Percentiles rank a stretch among this genome's conserved stretches.
Evolutionary conservation across 2,797 vertebrate species (phyloP).

Genomic region (Enteromius trimaculatus): DNA sequence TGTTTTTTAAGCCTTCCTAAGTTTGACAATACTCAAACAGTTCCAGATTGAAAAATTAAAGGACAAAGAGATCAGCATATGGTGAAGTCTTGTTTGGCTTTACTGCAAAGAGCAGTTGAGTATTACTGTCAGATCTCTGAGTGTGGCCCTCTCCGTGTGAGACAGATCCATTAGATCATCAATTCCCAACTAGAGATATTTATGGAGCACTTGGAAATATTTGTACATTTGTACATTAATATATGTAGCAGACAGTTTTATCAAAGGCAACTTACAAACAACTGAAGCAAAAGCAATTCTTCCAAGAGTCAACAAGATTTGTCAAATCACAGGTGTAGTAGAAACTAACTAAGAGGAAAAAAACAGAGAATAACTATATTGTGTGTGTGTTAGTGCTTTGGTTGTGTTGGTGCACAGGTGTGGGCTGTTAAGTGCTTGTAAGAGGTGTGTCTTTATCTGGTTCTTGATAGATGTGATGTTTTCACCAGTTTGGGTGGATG

Average conservation of each 20-base stretch:
- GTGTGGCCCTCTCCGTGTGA: neutral
- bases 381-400: neutral
- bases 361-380: neutral
- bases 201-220: neutral
- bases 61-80: conserved; percentile 25
- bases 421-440: neutral
- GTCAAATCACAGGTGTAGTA: neutral
- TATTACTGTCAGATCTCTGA: conserved; percentile 2
- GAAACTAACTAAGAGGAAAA: neutral
- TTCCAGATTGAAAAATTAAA: conserved; percentile 40
- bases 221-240: neutral
- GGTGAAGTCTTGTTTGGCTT: conserved; percentile 57
- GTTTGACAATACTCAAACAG: conserved; percentile 34
- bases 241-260: neutral
- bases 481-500: neutral
- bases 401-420: neutral
- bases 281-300: neutral
- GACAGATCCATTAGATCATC: neutral
- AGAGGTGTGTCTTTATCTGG: neutral
- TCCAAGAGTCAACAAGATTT: neutral
- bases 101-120: neutral
- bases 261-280: neutral
- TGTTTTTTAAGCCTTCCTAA: conserved; percentile 2
- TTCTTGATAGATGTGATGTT: neutral
- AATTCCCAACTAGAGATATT: neutral